Evolutionary conservation across 2,888 invertebrate species (phyloP).

Genomic region (Ypsolopha sequella): DNA sequence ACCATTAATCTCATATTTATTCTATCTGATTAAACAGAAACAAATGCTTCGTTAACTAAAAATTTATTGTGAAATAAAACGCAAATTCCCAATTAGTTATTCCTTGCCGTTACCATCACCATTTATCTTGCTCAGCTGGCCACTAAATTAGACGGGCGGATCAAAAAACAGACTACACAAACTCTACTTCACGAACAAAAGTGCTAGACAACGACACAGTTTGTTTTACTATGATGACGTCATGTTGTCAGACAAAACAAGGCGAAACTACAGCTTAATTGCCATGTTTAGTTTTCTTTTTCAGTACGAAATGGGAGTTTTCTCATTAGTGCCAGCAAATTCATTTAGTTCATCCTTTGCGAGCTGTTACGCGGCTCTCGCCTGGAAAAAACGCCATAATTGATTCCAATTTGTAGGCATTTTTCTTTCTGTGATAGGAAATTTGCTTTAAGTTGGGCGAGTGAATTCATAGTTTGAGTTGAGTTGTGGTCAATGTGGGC

Average conservation of each 20-base stretch:
- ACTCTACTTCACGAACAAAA: not conserved
- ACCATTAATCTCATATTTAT: too few species aligned
- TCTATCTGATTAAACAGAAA: not conserved
- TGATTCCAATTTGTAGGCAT: not conserved
- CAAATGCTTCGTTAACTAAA: not conserved
- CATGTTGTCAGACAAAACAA: not conserved
- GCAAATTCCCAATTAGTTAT: not conserved
- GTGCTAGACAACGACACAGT: not conserved
- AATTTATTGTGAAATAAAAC: not conserved
- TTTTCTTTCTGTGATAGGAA: not conserved
- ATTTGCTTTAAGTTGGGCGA: not conserved
- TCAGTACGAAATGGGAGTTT: slow-evolving; percentile 39
- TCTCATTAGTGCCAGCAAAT: slow-evolving; percentile 51
- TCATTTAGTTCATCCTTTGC: slow-evolving; percentile 34
- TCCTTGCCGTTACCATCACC: not conserved
- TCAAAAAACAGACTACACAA: not conserved
- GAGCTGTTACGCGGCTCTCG: not conserved
- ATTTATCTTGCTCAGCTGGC: not conserved
- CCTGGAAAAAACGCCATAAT: not conserved
- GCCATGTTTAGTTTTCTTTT: slow-evolving; percentile 21
- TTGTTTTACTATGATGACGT: slow-evolving; percentile 1
- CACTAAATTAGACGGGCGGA: not conserved
- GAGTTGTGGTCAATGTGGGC: too few species aligned
- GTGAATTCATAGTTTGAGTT: too few species aligned
- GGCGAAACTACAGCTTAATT: slow-evolving; percentile 26